Evolutionary conservation across 2,888 invertebrate species (phyloP), one percentile per base, ranked within the genome.

Genomic region (Macrosiphum euphorbiae): DNA sequence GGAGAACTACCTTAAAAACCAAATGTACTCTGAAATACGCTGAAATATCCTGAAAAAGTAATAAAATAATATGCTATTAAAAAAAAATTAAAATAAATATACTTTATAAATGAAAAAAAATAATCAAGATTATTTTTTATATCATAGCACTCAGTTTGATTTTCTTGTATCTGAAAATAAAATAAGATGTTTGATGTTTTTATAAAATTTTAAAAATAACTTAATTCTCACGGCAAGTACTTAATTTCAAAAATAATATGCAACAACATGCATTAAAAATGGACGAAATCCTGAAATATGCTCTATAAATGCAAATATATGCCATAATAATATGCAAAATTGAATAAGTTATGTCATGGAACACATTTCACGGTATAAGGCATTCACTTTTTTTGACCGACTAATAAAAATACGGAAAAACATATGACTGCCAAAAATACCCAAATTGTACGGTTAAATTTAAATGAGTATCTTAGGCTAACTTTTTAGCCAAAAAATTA

Each of bases 201-300:
- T 67, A 44, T 44, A n/a, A 67, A 67, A 67, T 67, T 5, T 78
- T 7, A 35, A 67, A 78, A 67, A n/a, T n/a, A 35, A 67, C 35
- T 67, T 67, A 16, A 67, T 67, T 67, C 13, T 67, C 7, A 7
- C 2, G 67, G 67, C 20, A 35, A 16, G 5, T 35, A 78, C 35
- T n/a, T 78, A 78, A 78, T 78, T 78, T 78, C 20, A 78, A 78
- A 67, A 78, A 78, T 78, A 78, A 78, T 78, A 67, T n/a, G 67
- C n/a, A 67, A 67, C 67, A 67, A 35, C n/a, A 78, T 78, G 78
- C 35, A 35, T 78, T 78, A 20, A 78, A 78, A 78, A 78, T 78
- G 35, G 2, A 35, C 35, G 7, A 78, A 35, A 78, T 35, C 78
- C 78, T 78, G 16, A 67, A 35, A 78, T 78, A 78, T 78, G 35